Percentiles rank a stretch among this genome's conserved stretches.
These are phyloP conservation scores for Oncorhynchus tshawytscha DNA, from an alignment of 2,113 vertebrate species.

Conservation along the genomic window DNA sequence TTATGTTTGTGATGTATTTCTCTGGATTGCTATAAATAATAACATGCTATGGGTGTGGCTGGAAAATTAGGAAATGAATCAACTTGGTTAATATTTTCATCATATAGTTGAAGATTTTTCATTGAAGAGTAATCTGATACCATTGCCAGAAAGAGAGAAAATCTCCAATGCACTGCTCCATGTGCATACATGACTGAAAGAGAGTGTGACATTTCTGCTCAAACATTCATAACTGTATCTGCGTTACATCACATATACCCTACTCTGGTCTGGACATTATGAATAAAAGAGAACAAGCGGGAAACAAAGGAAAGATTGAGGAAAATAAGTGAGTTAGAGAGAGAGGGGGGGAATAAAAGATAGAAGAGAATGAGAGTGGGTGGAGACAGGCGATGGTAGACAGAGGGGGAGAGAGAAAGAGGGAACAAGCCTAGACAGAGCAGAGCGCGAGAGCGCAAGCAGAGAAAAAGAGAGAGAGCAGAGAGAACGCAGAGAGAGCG, in stretches of 20 bases:
- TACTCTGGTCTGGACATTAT: slow-evolving; percentile 9
- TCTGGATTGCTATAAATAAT: not conserved
- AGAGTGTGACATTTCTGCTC: slow-evolving; percentile 65
- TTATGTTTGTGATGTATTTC: not conserved
- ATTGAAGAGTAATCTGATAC: too few relatives aligned
- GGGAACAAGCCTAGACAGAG: not conserved
- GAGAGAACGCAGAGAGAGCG: not conserved
- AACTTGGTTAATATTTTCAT: too few relatives aligned
- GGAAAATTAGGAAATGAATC: too few relatives aligned
- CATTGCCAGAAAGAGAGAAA: too few relatives aligned
- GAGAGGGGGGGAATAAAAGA: not conserved
- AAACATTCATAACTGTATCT: slow-evolving; percentile 63
- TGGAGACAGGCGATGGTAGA: not conserved
- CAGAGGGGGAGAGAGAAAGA: not conserved
- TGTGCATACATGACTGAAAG: slow-evolving; percentile 55
- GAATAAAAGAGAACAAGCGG: slow-evolving; percentile 24
- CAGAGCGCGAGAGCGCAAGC: not conserved
- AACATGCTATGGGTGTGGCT: too few relatives aligned
- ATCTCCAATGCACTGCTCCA: slow-evolving; percentile 9
- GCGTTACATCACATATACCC: slow-evolving; percentile 49
- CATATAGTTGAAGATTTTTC: too few relatives aligned
- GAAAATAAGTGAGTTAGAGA: not conserved
- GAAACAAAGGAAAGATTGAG: slow-evolving; percentile 11
- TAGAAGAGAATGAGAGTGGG: not conserved
- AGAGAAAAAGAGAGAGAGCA: not conserved